A percentile compares a stretch with the other conserved stretches of the same genome.
phyloP scores from a whole-genome alignment of 1,140 invertebrate genomes.

The Episyrphus balteatus region DNA sequence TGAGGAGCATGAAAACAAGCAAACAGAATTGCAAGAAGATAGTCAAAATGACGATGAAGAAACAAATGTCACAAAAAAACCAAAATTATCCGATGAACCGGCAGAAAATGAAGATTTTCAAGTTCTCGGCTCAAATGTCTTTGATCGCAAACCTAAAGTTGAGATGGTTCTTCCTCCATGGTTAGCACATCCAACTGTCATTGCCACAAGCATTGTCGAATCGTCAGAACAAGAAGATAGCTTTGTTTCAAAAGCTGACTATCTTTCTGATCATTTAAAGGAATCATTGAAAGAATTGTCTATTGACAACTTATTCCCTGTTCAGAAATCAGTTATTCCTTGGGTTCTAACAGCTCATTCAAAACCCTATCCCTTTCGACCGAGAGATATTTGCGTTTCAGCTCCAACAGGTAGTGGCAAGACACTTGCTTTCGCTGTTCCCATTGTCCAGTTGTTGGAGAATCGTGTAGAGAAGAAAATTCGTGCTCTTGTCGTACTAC shows the following conservation, averaged over 20 bases:
- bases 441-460: constrained; percentile 61
- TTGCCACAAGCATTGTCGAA: constrained; percentile 43
- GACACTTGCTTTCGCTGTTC: constrained; percentile 87
- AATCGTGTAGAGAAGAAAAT: constrained; percentile 46
- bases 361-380: constrained; percentile 49
- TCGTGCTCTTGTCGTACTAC: constrained; percentile 77
- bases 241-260: constrained; percentile 1
- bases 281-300: constrained; percentile 56
- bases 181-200: constrained; percentile 67
- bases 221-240: constrained; percentile 45
- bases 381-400: constrained; percentile 88
- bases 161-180: constrained; percentile 72
- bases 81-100: constrained; percentile 5
- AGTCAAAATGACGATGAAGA: constrained; percentile 3
- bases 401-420: constrained; percentile 97
- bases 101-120: constrained; percentile 31
- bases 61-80: constrained; percentile 4
- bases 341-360: constrained; percentile 57
- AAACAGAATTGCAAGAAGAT: constrained; percentile 8
- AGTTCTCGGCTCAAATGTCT: constrained; percentile 40
- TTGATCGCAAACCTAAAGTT: constrained; percentile 44
- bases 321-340: constrained; percentile 77
- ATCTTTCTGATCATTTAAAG: constrained; percentile 41
- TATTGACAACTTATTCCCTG: constrained; percentile 72
- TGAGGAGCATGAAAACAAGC: too few species aligned